Conservation (phyloP, 2,113 vertebrate species). For the Lamprotornis superbus region DNA sequence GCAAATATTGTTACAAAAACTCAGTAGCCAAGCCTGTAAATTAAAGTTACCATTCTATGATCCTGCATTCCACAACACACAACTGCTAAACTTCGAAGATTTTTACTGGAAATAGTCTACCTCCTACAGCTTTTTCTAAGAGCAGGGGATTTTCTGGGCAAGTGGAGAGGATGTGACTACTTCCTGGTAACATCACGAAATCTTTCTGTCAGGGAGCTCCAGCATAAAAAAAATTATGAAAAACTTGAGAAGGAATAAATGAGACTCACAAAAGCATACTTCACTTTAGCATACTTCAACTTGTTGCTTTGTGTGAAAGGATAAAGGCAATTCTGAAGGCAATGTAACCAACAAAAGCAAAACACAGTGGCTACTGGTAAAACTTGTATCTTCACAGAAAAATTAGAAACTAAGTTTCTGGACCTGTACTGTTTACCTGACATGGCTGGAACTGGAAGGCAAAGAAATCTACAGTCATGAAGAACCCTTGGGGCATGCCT, state of each 20-base stretch:
- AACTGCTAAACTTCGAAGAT: not conserved
- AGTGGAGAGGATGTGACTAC: not conserved
- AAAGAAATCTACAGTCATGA: not conserved
- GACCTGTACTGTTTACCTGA: not conserved
- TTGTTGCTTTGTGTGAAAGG: not conserved
- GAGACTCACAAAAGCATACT: not conserved
- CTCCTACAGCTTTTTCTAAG: not conserved
- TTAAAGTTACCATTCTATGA: not conserved
- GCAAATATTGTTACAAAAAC: not conserved
- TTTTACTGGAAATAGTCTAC: not conserved
- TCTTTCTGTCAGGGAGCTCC: not conserved
- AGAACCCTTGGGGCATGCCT: rapidly evolving
- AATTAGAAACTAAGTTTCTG: not conserved
- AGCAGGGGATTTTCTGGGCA: not conserved
- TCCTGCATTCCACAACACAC: not conserved
- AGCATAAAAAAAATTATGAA: not conserved
- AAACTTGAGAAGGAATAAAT: not conserved
- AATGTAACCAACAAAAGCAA: not conserved
- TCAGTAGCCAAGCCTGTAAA: not conserved
- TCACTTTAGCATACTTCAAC: not conserved
- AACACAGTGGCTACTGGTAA: not conserved
- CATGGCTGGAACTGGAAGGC: not conserved
- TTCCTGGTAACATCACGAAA: not conserved
- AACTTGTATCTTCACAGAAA: not conserved
- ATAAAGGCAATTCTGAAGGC: not conserved